phyloP scores from a whole-genome alignment of 2,888 invertebrate genomes.

The Keiferia lycopersicella region DNA sequence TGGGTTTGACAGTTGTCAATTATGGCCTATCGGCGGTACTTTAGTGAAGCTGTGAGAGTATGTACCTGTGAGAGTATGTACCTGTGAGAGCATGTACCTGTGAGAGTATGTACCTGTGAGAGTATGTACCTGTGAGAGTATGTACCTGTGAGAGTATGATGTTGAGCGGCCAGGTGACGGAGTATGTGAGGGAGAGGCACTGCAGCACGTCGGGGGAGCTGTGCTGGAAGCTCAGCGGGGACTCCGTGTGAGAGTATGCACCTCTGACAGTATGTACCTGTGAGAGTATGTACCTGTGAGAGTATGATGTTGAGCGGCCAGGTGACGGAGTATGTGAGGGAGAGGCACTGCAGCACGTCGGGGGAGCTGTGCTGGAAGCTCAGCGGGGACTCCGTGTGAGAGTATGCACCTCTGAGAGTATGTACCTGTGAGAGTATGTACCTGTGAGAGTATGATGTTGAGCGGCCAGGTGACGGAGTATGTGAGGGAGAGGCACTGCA shows the following conservation, averaged over 20 bases:
- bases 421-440: too few relatives aligned
- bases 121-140: too few relatives aligned
- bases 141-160: constrained; percentile 85
- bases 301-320: constrained; percentile 91
- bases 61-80: too few relatives aligned
- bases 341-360: constrained; percentile 85
- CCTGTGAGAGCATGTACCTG: too few relatives aligned
- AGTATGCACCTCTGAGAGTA: too few relatives aligned
- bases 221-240: constrained; percentile 83
- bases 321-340: constrained; percentile 85
- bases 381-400: constrained; percentile 81
- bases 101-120: too few relatives aligned
- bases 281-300: constrained; percentile 80
- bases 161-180: constrained; percentile 89
- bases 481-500: constrained; percentile 85
- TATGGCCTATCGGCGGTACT: too few relatives aligned
- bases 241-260: too few relatives aligned
- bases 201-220: constrained; percentile 85
- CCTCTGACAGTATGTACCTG: too few relatives aligned
- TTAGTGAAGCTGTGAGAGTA: too few relatives aligned
- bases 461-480: constrained; percentile 89
- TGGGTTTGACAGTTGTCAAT: too few relatives aligned
- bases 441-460: constrained; percentile 86
- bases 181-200: constrained; percentile 85
- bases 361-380: constrained; percentile 84